phyloP scores from a whole-genome alignment of 1,140 invertebrate species.

The Rhyzopertha dominica region DNA sequence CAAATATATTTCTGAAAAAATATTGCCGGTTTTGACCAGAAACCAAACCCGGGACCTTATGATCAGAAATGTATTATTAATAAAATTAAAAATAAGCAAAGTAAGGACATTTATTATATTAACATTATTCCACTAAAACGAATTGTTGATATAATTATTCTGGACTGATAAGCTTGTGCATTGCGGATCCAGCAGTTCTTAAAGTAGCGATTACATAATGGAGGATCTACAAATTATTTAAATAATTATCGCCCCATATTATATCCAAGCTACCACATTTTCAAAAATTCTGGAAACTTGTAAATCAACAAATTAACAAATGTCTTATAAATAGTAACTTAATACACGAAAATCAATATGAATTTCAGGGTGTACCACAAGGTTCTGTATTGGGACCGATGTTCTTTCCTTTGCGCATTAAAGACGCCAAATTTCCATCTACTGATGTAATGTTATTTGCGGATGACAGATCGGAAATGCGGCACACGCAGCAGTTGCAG shows the following conservation, averaged over 20 bases:
- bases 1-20: no score
- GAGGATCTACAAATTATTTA: slow-evolving; percentile 1
- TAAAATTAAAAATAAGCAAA: no score
- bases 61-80: no score
- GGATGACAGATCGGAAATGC: not conserved
- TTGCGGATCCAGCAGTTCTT: slow-evolving; percentile 10
- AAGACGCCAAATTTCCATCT: not conserved
- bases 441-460: slow-evolving; percentile 3
- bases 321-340: slow-evolving; percentile 17
- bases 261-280: slow-evolving; percentile 38
- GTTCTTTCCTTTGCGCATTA: not conserved
- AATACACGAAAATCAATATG: no score
- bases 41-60: no score
- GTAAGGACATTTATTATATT: not conserved
- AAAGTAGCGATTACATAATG: slow-evolving; percentile 3
- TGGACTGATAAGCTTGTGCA: not conserved
- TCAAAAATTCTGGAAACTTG: slow-evolving; percentile 32
- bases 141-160: not conserved
- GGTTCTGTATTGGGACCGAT: no score
- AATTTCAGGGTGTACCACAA: no score
- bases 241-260: slow-evolving; percentile 18
- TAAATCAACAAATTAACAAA: slow-evolving; percentile 22
- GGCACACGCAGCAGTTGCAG: not conserved
- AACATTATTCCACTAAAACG: slow-evolving; percentile 4
- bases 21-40: no score